A percentile compares a stretch with the other conserved stretches of the same genome.
Conservation (phyloP, 2,797 vertebrate species). For the Neostethus bicornis region DNA sequence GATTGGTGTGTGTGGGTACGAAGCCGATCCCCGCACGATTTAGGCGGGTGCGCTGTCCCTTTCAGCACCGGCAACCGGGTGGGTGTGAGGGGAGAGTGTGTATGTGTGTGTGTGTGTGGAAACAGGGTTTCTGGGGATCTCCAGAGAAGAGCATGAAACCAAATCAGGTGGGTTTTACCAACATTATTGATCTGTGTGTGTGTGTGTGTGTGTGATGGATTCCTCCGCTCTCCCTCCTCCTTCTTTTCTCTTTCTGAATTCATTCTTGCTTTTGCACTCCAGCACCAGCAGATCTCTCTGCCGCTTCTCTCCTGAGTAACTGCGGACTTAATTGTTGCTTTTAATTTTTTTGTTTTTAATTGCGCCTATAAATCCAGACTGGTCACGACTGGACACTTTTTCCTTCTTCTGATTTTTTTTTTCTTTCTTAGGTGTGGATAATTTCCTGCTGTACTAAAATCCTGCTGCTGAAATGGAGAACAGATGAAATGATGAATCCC, state of each 20-base stretch:
- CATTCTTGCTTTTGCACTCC: slow-evolving; percentile 62
- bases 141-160: slow-evolving; percentile 18
- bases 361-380: slow-evolving; percentile 6
- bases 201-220: slow-evolving; percentile 55
- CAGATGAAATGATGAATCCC: neutral
- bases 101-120: too few relatives aligned
- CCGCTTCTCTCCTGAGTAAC: slow-evolving; percentile 61
- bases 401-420: neutral
- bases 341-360: too few relatives aligned
- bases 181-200: slow-evolving; percentile 58
- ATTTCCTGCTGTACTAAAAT: slow-evolving; percentile 28
- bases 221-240: slow-evolving; percentile 43
- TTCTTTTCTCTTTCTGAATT: slow-evolving; percentile 30
- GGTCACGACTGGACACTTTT: slow-evolving; percentile 45
- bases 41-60: slow-evolving; percentile 71
- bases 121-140: too few relatives aligned
- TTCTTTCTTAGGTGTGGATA: slow-evolving; percentile 20
- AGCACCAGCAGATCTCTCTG: slow-evolving; percentile 45
- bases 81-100: slow-evolving; percentile 2
- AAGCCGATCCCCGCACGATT: too few relatives aligned
- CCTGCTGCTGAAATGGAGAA: slow-evolving; percentile 17
- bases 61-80: slow-evolving; percentile 74
- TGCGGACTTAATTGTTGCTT: slow-evolving; percentile 35
- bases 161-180: slow-evolving; percentile 65
- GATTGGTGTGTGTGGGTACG: slow-evolving; percentile 50